These are phyloP conservation scores for Pituophis catenifer DNA, from an alignment of 2,113 vertebrate species.

Conservation along the genomic window DNA sequence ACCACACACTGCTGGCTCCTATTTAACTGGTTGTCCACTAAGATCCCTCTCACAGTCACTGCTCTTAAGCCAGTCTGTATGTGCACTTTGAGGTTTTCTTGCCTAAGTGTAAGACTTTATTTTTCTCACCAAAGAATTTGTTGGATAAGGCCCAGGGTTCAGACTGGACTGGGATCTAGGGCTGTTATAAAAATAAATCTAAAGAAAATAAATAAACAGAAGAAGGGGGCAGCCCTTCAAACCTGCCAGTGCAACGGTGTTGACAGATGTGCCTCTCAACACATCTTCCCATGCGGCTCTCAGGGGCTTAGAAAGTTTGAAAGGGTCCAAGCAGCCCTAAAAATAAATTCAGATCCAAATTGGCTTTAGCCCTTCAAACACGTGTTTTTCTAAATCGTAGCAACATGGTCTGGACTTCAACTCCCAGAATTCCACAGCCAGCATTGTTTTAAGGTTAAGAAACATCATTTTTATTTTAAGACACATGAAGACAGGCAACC, in stretches of 20 bases:
- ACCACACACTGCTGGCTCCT: fast-evolving
- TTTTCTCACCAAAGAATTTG: neutral
- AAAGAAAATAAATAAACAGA: neutral
- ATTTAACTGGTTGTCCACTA: too few species aligned
- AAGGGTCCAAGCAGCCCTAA: neutral
- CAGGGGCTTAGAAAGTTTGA: neutral
- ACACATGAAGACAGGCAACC: neutral
- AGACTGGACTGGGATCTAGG: neutral
- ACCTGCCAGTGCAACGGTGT: neutral
- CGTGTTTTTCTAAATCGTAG: neutral
- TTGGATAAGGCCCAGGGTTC: neutral
- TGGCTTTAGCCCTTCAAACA: neutral
- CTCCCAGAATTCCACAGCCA: too few species aligned
- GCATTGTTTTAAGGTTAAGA: neutral
- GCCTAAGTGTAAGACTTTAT: neutral
- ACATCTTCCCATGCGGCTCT: neutral
- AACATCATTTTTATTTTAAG: neutral
- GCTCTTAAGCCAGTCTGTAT: neutral
- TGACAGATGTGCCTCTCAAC: neutral
- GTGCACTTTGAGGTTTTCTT: neutral
- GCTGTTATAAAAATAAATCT: neutral
- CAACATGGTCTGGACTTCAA: neutral
- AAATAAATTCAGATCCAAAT: neutral
- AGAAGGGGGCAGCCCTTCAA: neutral
- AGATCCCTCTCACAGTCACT: neutral